These are phyloP conservation scores for Drosophila falleni DNA, from an alignment of 2,888 invertebrate species.

Conservation along the genomic window DNA sequence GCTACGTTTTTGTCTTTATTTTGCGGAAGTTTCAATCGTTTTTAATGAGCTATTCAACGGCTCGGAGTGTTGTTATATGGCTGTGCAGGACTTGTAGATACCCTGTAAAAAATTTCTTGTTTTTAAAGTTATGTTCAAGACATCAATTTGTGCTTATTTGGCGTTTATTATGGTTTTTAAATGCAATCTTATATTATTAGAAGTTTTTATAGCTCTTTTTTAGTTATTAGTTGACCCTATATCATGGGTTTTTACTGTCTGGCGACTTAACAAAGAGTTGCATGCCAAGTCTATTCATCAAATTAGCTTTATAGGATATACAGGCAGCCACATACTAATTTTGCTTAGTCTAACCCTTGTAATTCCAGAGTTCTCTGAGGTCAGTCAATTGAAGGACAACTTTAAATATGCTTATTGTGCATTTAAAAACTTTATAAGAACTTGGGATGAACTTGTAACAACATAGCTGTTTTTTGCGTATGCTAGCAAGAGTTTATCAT, in stretches of 20 bases:
- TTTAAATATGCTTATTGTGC: neutral
- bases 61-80: neutral
- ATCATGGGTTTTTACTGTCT: neutral
- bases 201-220: neutral
- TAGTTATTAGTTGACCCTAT: neutral
- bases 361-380: neutral
- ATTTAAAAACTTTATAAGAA: neutral
- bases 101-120: neutral
- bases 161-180: neutral
- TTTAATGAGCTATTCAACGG: slow-evolving; percentile 59
- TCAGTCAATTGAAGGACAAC: neutral
- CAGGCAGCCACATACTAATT: neutral
- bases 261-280: too few species aligned
- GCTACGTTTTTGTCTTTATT: slow-evolving; percentile 7
- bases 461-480: neutral
- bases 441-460: neutral
- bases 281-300: too few species aligned
- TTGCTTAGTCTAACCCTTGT: neutral
- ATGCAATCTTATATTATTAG: neutral
- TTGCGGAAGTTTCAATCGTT: slow-evolving; percentile 74
- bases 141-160: neutral
- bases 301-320: neutral
- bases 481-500: neutral
- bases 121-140: neutral
- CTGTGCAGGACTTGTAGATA: slow-evolving; percentile 1